Conservation (phyloP, 2,113 vertebrate genomes). For the Nothocercus nigrocapillus region DNA sequence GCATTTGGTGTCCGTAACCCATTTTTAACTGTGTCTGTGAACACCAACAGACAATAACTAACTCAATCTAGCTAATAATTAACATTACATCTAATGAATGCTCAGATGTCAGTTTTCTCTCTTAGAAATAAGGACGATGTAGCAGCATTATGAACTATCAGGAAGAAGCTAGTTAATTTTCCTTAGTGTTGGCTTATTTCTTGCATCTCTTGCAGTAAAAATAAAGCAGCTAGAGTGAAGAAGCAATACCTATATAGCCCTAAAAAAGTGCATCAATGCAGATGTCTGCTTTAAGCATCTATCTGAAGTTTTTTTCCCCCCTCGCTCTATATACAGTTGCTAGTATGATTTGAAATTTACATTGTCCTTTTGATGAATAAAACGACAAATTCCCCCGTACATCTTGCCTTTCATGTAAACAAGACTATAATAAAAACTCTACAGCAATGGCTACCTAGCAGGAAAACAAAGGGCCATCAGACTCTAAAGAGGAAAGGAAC, state of each 20-base stretch:
- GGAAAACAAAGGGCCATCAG: neutral
- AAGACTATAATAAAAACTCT: neutral
- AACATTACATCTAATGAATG: neutral
- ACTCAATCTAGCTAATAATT: constrained; percentile 60
- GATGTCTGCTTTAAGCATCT: neutral
- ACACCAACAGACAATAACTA: constrained; percentile 4
- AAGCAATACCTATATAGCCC: neutral
- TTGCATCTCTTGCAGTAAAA: neutral
- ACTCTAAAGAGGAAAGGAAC: neutral
- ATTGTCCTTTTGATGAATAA: neutral
- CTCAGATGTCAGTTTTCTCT: neutral
- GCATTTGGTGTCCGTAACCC: constrained; percentile 19
- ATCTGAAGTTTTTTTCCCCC: neutral
- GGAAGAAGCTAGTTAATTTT: neutral
- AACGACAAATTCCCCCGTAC: neutral
- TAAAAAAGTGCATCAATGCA: neutral
- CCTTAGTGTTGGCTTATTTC: neutral
- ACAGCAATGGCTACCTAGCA: neutral
- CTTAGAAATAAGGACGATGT: constrained; percentile 39
- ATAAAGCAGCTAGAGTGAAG: neutral
- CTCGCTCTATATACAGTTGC: neutral
- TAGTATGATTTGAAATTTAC: neutral
- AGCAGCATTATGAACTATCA: neutral
- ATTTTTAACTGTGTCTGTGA: constrained; percentile 40
- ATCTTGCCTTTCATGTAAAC: neutral